These are phyloP conservation scores for Thumatha senex DNA, from an alignment of 2,888 invertebrate genomes.

Conservation along the genomic window DNA sequence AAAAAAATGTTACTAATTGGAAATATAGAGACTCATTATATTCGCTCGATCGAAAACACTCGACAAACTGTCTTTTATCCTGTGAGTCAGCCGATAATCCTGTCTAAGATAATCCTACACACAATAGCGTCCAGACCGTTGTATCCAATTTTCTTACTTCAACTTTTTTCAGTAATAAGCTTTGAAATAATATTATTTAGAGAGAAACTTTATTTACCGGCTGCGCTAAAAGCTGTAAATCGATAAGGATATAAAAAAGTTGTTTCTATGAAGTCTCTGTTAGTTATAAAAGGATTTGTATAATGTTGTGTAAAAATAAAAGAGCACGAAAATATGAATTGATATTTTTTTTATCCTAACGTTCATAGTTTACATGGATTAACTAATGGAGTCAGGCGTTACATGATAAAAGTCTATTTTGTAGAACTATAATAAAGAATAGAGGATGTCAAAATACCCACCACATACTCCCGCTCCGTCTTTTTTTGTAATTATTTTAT, in stretches of 20 bases:
- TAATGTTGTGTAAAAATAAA: no score
- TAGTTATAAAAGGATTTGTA: no score
- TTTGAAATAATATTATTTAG: slow-evolving; percentile 32
- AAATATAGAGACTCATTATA: slow-evolving; percentile 46
- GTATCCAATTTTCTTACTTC: slow-evolving; percentile 35
- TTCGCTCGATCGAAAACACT: slow-evolving; percentile 4
- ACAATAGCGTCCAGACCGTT: slow-evolving; percentile 51
- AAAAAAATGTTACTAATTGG: slow-evolving; percentile 17
- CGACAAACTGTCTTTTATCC: slow-evolving; percentile 71
- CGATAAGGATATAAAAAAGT: neutral
- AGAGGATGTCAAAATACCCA: no score
- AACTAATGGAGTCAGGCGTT: no score
- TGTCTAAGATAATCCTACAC: slow-evolving; percentile 63
- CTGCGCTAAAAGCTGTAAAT: neutral
- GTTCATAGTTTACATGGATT: no score
- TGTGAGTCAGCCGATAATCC: slow-evolving; percentile 58
- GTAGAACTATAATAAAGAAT: no score
- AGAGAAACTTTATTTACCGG: neutral
- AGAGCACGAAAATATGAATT: no score
- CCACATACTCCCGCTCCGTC: no score
- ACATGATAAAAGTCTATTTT: no score
- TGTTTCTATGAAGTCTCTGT: no score
- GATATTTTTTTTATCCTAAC: no score
- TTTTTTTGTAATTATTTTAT: no score
- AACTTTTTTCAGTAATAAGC: slow-evolving; percentile 46